phyloP scores from a whole-genome alignment of 2,888 invertebrate genomes.

The Drosophila stalkeri region DNA sequence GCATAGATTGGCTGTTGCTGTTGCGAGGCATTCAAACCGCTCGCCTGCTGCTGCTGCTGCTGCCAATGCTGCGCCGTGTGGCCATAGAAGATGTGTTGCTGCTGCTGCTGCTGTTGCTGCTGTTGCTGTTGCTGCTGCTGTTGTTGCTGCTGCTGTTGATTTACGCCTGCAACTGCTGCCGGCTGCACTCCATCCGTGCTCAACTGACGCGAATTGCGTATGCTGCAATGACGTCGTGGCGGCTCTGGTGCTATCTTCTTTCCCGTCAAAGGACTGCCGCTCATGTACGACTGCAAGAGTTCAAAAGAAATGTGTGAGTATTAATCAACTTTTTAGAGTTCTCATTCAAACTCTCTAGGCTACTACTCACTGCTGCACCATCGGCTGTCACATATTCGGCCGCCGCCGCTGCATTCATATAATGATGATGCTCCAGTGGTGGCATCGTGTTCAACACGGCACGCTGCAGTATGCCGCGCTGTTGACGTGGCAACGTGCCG shows the following conservation, averaged over 20 bases:
- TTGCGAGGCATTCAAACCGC: constrained; percentile 6
- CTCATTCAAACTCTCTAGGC: no score
- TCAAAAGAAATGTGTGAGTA: neutral
- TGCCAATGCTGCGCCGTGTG: constrained; percentile 68
- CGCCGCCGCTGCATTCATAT: constrained; percentile 84
- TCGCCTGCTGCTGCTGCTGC: constrained; percentile 44
- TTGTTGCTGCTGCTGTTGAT: constrained; percentile 40
- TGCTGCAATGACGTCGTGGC: constrained; percentile 89
- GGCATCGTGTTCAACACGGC: constrained; percentile 84
- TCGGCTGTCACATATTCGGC: constrained; percentile 83
- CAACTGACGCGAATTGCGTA: constrained; percentile 83
- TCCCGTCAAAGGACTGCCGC: constrained; percentile 90
- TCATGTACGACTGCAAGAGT: constrained; percentile 86
- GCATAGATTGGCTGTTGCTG: constrained; percentile 83
- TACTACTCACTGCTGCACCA: constrained; percentile 53
- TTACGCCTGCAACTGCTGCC: constrained; percentile 50
- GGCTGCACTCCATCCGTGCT: constrained; percentile 50
- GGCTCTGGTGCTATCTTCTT: constrained; percentile 93
- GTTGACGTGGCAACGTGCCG: constrained; percentile 94
- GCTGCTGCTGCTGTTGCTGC: constrained; percentile 46
- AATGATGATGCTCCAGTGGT: constrained; percentile 84
- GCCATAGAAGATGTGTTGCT: constrained; percentile 65
- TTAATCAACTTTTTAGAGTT: neutral
- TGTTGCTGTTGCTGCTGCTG: constrained; percentile 49
- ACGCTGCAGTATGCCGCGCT: constrained; percentile 85